Percentiles rank a stretch among this genome's conserved stretches.
These are phyloP conservation scores for Brotula barbata DNA, from an alignment of 2,797 vertebrate genomes.

Conservation along the genomic window DNA sequence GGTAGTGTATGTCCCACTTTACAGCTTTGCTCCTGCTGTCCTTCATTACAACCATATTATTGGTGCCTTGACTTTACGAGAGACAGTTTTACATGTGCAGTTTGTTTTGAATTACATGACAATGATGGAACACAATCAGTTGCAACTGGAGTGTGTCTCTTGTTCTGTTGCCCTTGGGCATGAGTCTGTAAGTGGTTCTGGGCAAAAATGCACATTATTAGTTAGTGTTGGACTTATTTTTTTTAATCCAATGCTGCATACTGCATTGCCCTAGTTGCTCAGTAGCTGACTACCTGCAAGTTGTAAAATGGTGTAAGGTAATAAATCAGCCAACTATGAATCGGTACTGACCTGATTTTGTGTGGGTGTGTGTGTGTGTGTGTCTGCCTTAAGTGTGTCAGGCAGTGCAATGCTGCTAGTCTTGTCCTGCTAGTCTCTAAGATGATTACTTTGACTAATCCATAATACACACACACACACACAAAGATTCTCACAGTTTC, in stretches of 20 bases:
- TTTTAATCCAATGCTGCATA: background rate
- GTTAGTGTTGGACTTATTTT: background rate
- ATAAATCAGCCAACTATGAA: conserved; percentile 12
- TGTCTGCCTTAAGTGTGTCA: background rate
- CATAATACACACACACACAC: conserved; percentile 50
- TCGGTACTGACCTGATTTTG: background rate
- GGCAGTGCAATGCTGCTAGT: conserved; percentile 12
- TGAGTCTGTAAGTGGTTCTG: too few species aligned
- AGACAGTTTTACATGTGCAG: background rate
- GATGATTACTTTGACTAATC: conserved; percentile 63
- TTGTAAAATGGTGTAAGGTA: conserved; percentile 1
- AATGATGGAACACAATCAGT: conserved; percentile 1
- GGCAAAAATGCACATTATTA: background rate
- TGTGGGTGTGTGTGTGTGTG: conserved; percentile 4
- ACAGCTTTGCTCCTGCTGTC: background rate
- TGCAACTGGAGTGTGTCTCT: background rate
- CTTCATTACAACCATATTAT: background rate
- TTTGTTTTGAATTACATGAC: conserved; percentile 4
- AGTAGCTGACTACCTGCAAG: conserved; percentile 5
- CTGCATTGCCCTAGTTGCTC: background rate
- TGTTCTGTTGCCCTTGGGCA: background rate
- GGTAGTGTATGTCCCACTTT: background rate
- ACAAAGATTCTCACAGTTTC: conserved; percentile 8
- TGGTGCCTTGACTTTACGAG: background rate
- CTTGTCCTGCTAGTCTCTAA: conserved; percentile 46